Base-by-base conservation (phyloP, 1,140 invertebrate genomes). In the Bombus vancouverensis region DNA sequence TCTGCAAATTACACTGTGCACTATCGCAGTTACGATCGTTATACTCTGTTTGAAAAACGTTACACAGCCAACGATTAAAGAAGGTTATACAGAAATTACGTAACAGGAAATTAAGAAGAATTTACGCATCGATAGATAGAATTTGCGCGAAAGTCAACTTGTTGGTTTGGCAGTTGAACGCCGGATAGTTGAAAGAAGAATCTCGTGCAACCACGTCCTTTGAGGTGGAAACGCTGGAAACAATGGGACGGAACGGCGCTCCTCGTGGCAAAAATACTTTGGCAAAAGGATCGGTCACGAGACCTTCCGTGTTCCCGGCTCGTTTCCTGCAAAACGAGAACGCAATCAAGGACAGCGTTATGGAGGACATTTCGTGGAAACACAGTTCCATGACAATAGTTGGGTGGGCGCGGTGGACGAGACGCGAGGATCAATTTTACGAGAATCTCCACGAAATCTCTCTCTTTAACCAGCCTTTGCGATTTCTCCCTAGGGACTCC, bases 391-490 rank as follows among this genome's bases (percentile, higher is more conserved):
- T 4, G 22, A 79, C 42, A 68, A 79, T 68, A 32, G 77, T 37
- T 68, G 13, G 32, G 25, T 34, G 62, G 42, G 18, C n/a, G 59
- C 18, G 22, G 42, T 15, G n/a, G n/a, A 25, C 4, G 77, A 66
- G 28, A 47, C 42, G 4, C 25, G 32, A 22, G 62, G 10, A 70
- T n/a, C 65, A 80, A 65, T 70, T 80, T 80, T 44, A 70, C 12
- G 32, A 34, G 13, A 47, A 25, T 68, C 68, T n/a, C n/a, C 25
- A 32, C 37, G 18, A 66, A 25, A 78, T 44, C 59, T 34, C 76
- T 79, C 76, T n/a, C 39, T n/a, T 72, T 72, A 72, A 72, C 70
- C 13, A 79, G 39, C 62, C 6, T 66, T 28, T 22, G 39, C 59
- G 10, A 13, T 28, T 4, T n/a, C 28, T 59, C 28, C 22, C 68